Base-by-base conservation (phyloP, 2,888 invertebrate genomes). In the Apodemia zela region DNA sequence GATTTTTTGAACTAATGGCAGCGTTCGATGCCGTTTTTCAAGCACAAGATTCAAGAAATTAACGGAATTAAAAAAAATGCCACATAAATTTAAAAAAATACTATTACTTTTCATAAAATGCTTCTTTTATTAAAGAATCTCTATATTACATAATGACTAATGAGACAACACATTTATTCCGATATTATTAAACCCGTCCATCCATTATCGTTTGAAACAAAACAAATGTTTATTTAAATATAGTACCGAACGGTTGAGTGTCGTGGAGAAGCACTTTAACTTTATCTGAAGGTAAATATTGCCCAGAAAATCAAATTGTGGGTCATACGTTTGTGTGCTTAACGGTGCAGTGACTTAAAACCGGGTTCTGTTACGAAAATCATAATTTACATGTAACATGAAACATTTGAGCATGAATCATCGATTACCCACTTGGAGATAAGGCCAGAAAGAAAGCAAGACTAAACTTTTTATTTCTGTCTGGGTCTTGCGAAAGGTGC, bases 301-400 rank as follows among this genome's bases (percentile, higher is more conserved):
- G 64, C 65, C 66, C 62, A 69, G 65, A 67, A 66, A 72, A 74
- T 75, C 78, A 81, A 82, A 79, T 81, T 84, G 82, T 87, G 77
- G 86, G 88, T 82, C 89, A 85, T 73, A 69, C 76, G 69, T 70
- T 73, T 76, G 80, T 83, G 71, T 79, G 74, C 75, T 86, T 89
- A 89, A 89, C 89, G 88, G 89, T 84, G 63, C 89, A 87, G 89
- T 84, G 63, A 71, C 66, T 73, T 61, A 66, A 75, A 83, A 83
- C 78, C 82, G 81, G 83, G 83, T 86, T 82, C 13, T 54, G 54
- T 54, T 54, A 54, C 54, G 54, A 54, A 54, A 54, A 54, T 54
- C 54, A 54, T 54, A 54, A 54, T 25, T 54, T 51, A 51, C 51
- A 25, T 51, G 21, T 54, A 54, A 54, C 54, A 54, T 54, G 54